Percentiles rank a stretch among this genome's conserved stretches.
phyloP scores from a whole-genome alignment of 2,797 vertebrate genomes.

The Melanotaenia pygmaea region DNA sequence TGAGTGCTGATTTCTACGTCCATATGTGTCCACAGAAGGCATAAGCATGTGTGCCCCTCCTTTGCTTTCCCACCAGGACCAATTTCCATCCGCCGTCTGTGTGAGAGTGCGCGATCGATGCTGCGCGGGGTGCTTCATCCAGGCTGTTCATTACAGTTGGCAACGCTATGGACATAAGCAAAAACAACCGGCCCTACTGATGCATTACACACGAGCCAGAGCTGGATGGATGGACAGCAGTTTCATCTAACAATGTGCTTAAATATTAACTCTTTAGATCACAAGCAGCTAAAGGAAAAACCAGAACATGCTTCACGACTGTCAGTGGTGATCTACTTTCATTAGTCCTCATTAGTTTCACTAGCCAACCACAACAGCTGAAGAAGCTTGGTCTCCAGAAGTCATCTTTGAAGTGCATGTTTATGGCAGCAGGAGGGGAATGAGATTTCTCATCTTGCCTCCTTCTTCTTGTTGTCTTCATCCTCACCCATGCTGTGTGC shows the following conservation, averaged over 20 bases:
- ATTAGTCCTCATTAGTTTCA: constrained; percentile 43
- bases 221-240: constrained; percentile 12
- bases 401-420: constrained; percentile 61
- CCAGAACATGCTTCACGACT: background rate
- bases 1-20: constrained; percentile 60
- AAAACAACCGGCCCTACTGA: constrained; percentile 62
- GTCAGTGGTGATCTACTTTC: constrained; percentile 22
- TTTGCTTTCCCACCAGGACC: constrained; percentile 64
- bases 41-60: constrained; percentile 70
- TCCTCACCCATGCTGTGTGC: constrained; percentile 65
- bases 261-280: constrained; percentile 17
- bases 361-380: constrained; percentile 42
- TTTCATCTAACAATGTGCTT: constrained; percentile 24
- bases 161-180: constrained; percentile 54
- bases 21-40: constrained; percentile 78
- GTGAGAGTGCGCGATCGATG: constrained; percentile 69
- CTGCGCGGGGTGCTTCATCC: constrained; percentile 54
- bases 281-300: constrained; percentile 3
- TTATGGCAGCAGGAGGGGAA: constrained; percentile 70
- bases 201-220: constrained; percentile 30
- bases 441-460: constrained; percentile 50
- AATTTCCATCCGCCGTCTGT: constrained; percentile 76
- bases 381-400: constrained; percentile 30
- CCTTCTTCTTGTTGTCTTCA: constrained; percentile 48
- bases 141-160: constrained; percentile 75